phyloP scores from a whole-genome alignment of 2,113 vertebrate genomes.

The Abramis brama region DNA sequence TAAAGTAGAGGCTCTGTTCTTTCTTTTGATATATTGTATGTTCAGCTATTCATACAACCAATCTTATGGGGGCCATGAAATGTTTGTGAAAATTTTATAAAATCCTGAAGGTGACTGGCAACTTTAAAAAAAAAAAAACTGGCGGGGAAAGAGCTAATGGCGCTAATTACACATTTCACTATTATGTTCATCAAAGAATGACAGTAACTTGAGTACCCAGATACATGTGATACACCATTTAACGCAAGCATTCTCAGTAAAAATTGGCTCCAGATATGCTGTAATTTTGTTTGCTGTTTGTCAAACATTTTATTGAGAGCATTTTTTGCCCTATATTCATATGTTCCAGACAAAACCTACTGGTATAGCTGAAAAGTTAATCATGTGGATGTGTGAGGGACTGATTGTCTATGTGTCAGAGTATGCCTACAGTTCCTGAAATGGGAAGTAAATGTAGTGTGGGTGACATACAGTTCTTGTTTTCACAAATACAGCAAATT shows the following conservation, averaged over 20 bases:
- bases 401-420: slow-evolving; percentile 27
- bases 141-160: too few relatives aligned
- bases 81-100: too few relatives aligned
- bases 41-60: too few relatives aligned
- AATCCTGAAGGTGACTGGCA: too few relatives aligned
- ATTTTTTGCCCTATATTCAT: background rate
- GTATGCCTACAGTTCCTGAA: background rate
- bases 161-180: background rate
- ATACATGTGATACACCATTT: background rate
- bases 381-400: background rate
- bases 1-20: too few relatives aligned
- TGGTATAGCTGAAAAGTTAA: background rate
- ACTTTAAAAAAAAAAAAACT: too few relatives aligned
- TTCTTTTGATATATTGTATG: too few relatives aligned
- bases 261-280: background rate
- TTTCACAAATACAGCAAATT: background rate
- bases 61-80: too few relatives aligned
- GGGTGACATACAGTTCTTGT: background rate
- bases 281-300: background rate
- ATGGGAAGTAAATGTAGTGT: background rate
- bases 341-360: slow-evolving; percentile 7
- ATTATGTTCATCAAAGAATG: background rate
- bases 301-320: slow-evolving; percentile 27
- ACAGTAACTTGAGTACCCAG: background rate
- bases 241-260: background rate